Percentiles rank a stretch among this genome's conserved stretches.
These are phyloP conservation scores for Orthosia incerta DNA, from an alignment of 2,888 invertebrate genomes.

Conservation along the genomic window DNA sequence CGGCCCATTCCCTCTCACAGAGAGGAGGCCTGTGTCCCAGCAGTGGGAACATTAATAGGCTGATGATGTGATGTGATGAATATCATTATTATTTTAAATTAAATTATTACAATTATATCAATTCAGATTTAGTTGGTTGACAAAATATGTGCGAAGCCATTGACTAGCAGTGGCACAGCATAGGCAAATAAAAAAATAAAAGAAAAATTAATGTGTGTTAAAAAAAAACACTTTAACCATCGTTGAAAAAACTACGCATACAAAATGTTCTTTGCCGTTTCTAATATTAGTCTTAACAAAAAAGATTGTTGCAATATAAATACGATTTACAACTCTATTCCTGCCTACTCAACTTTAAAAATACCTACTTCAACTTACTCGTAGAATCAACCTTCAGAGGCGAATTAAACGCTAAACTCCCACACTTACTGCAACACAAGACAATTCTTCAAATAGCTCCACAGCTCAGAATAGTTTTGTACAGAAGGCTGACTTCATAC, in stretches of 20 bases:
- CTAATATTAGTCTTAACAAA: not conserved
- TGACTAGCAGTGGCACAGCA: no score
- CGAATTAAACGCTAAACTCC: conserved; percentile 24
- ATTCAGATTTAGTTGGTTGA: no score
- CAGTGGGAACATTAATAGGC: no score
- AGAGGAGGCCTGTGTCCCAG: no score
- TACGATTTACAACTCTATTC: not conserved
- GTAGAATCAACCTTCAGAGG: conserved; percentile 21
- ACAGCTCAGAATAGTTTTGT: not conserved
- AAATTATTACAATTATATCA: no score
- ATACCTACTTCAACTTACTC: not conserved
- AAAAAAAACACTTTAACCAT: not conserved
- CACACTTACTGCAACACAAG: conserved; percentile 31
- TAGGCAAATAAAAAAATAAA: no score
- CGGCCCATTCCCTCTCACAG: no score
- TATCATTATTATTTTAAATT: no score
- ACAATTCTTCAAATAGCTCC: conserved; percentile 38
- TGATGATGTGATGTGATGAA: no score
- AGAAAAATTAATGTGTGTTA: no score
- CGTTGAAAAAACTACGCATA: not conserved
- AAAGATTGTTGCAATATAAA: not conserved
- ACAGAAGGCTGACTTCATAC: not conserved
- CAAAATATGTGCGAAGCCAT: no score
- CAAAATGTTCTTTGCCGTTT: not conserved
- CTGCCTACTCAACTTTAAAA: not conserved